Evolutionary conservation across 2,888 invertebrate genomes (phyloP), one percentile per base, ranked within the genome.

Genomic region (Orthosia gothica): DNA sequence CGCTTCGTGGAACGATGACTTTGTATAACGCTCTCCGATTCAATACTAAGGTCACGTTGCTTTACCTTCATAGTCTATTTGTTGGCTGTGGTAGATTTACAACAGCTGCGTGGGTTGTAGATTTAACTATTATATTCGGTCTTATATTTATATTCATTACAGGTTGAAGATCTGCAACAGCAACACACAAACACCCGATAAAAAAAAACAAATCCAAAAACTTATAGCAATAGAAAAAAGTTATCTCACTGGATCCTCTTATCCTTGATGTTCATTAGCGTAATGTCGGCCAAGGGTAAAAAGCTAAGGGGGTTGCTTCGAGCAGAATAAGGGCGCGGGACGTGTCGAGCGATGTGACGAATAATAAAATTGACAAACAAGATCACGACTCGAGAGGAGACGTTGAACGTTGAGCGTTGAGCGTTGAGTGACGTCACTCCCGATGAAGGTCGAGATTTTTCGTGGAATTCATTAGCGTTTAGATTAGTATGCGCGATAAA

Each of bases 341-440:
- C 83, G 83, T 76, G 82, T 62, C 72, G 83, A 52, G 73, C 59
- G 79, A 78, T 78, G 83, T 80, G 80, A 83, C 80, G 83, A 82
- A 80, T 80, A 80, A 80, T 80, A 82, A 80, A 78, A 80, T 78
- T 72, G 78, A 64, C 72, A 78, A 82, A 82, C 83, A 80, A 78
- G 73, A 80, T 83, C 80, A 82, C 73, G 68, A 67, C 79, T 77
- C 67, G 71, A 66, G 58, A 54, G 65, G 65, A 62, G 69, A 59
- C 67, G 78, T 52, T 72, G 72, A 80, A 59, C 72, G 47, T 55
- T 78, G 67, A 71, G 57, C 67, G 78, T 55, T 72, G 72, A 80
- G 59, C 72, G 26, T 55, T 78, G 67, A 71, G 57, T 82, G 83
- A 64, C 79, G 79, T 78, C 67, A 82, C 50, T 47, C 20, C 32